Base-by-base conservation (phyloP, 2,113 vertebrate species). In the Rhegmatorhina hoffmannsi region DNA sequence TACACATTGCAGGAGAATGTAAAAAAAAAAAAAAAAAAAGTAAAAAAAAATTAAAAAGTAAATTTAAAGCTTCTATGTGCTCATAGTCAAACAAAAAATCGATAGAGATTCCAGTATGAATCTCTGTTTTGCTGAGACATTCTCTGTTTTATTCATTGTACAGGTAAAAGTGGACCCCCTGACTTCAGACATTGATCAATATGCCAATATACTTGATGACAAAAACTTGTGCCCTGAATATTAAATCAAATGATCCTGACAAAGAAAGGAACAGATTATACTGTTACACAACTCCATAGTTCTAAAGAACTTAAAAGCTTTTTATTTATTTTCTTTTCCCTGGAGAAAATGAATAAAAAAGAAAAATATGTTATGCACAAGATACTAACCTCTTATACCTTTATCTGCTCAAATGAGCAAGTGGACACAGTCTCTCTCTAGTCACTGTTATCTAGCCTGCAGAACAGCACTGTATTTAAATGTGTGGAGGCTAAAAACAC, bases 51-150 rank as follows among this genome's bases (percentile, higher is more conserved):
- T 1, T 29, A 1, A 26, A 52, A 59, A 31, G 4, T 40, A 62
- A 66, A 67, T 92, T 43, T 53, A 80, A 91, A 80, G 5, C 9
- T 69, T 58, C 23, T 43, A 0, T 24, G 6, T 52, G 9, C n/a
- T 56, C 20, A 46, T 28, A 75, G 52, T 89, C 16, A 77, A 55
- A 87, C 33, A 87, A 89, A 82, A 66, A 29, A 6, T 3, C 18
- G 21, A 58, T 36, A 18, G 4, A 75, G 6, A 67, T 63, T 84
- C 34, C 5, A 4, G 21, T 20, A 86, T 0, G 0, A 69, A 53
- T 53, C 28, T 38, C 43, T 80, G 16, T 63, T 75, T 91, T 84
- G 33, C 38, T 89, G 34, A 91, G 38, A 15, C 15, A 43, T 87
- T 20, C 31, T 59, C 46, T 62, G 1, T 43, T 87, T 92, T 84